Evolutionary conservation across 2,113 vertebrate species (phyloP).

Genomic region (Arothron firmamentum): DNA sequence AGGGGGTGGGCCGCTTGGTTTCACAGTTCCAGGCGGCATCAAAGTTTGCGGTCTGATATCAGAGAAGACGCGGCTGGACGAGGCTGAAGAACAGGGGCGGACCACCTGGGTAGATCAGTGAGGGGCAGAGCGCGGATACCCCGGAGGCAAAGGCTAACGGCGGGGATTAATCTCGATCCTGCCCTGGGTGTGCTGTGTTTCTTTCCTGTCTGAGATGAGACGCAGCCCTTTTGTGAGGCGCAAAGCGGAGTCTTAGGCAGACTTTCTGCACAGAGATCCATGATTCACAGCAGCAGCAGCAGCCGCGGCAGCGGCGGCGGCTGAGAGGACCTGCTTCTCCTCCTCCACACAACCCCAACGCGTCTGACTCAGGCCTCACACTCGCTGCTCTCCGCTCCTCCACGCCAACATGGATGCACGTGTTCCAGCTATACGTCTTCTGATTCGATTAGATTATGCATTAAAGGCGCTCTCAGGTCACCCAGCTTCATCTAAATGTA

Average conservation of each 20-base stretch:
- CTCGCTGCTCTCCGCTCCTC: not conserved
- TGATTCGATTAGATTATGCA: not conserved
- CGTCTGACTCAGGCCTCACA: no score
- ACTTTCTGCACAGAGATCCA: constrained; percentile 9
- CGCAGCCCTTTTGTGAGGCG: constrained; percentile 32
- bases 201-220: constrained; percentile 32
- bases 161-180: constrained; percentile 38
- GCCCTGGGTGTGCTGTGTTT: constrained; percentile 22
- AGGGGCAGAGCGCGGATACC: constrained; percentile 6
- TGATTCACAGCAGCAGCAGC: no score
- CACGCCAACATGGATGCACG: not conserved
- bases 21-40: constrained; percentile 2
- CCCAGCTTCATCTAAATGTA: not conserved
- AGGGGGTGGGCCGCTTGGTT: not conserved
- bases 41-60: constrained; percentile 14
- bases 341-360: not conserved
- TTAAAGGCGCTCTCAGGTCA: not conserved
- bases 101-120: not conserved
- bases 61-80: not conserved
- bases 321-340: not conserved
- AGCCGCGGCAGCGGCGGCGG: not conserved
- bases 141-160: constrained; percentile 17
- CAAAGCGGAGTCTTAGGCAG: constrained; percentile 41
- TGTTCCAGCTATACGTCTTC: not conserved
- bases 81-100: no score